Conservation (phyloP, 2,113 vertebrate genomes). For the Monarcha castaneiventris region DNA sequence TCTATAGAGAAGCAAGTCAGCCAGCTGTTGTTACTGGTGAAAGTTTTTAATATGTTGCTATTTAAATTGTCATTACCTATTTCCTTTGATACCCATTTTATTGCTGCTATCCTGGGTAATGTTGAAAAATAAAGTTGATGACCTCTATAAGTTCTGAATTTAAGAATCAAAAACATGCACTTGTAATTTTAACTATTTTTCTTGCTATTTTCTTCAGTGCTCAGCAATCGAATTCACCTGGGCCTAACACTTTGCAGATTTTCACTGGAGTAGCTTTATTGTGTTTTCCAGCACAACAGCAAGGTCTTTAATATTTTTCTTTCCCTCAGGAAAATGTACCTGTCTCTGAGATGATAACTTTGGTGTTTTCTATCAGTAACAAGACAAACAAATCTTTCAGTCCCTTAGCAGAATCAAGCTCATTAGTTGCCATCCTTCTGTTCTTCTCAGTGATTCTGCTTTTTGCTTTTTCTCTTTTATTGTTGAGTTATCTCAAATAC, state of each 20-base stretch:
- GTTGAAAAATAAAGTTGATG: not conserved
- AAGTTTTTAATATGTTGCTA: not conserved
- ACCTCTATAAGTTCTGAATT: not conserved
- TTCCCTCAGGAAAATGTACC: not conserved
- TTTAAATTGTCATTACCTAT: not conserved
- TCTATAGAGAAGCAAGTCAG: not conserved
- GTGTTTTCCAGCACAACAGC: not conserved
- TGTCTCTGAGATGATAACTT: not conserved
- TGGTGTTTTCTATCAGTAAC: not conserved
- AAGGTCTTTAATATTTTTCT: not conserved
- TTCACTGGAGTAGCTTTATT: not conserved
- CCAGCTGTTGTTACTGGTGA: not conserved
- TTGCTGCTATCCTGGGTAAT: accelerated
- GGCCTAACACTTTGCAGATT: not conserved
- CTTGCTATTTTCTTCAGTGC: not conserved
- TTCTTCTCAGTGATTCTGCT: not conserved
- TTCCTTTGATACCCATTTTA: not conserved
- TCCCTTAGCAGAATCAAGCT: not conserved
- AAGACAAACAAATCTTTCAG: not conserved
- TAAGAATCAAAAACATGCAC: not conserved
- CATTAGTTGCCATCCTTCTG: not conserved
- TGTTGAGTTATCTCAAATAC: not conserved
- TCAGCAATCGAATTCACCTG: not conserved
- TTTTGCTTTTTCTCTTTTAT: not conserved
- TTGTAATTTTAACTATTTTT: not conserved